Evolutionary conservation across 2,888 invertebrate species (phyloP).

Genomic region (Trachelus tabidus): DNA sequence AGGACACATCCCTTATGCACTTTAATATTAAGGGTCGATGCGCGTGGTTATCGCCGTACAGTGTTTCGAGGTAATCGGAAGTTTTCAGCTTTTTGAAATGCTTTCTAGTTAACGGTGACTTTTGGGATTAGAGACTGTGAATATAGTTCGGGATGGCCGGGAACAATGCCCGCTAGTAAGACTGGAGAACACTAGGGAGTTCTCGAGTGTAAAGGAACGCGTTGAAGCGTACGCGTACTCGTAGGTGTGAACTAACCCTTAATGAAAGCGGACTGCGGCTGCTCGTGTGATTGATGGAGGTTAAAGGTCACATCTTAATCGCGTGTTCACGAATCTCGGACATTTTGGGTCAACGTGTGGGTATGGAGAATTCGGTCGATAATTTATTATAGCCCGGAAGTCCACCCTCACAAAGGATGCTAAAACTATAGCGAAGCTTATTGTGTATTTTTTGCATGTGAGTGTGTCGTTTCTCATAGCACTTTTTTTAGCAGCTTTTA

Average conservation of each 20-base stretch:
- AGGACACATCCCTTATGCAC: neutral
- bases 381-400: neutral
- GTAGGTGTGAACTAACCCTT: constrained; percentile 1
- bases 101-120: neutral
- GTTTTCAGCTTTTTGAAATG: neutral
- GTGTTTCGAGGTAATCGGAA: neutral
- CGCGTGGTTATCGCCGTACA: neutral
- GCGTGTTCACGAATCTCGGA: neutral
- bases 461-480: neutral
- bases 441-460: neutral
- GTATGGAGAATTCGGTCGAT: neutral
- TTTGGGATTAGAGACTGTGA: neutral
- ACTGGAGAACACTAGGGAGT: neutral
- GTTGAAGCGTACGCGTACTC: neutral
- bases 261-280: constrained; percentile 8
- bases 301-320: constrained; percentile 18
- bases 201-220: neutral
- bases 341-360: neutral
- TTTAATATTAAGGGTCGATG: neutral
- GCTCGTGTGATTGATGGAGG: constrained; percentile 17
- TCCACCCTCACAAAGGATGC: neutral
- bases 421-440: neutral
- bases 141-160: neutral
- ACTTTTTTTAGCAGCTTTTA: neutral
- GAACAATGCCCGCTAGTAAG: neutral